Conservation (phyloP, 2,888 invertebrate species). For the Nebria brevicollis region DNA sequence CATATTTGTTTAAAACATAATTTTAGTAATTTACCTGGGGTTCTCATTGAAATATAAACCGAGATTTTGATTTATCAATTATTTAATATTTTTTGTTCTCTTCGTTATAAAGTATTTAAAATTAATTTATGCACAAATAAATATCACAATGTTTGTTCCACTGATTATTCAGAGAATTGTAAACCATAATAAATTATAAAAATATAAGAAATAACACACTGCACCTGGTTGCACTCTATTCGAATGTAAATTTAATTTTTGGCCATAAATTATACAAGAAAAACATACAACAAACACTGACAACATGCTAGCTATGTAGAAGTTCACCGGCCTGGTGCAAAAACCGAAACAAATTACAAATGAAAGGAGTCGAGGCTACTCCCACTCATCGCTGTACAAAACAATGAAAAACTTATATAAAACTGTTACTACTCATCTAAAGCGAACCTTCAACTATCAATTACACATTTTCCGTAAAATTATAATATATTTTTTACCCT, state of each 20-base stretch:
- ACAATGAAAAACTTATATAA: neutral
- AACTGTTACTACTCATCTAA: neutral
- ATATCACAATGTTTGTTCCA: neutral
- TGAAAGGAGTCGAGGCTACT: neutral
- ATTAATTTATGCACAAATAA: neutral
- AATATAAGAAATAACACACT: neutral
- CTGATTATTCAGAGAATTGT: neutral
- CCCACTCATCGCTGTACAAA: neutral
- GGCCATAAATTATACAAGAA: neutral
- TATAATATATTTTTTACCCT: neutral
- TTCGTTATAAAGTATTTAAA: too few relatives aligned
- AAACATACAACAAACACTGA: neutral
- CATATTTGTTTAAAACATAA: too few relatives aligned
- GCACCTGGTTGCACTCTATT: slow-evolving; percentile 1
- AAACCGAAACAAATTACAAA: neutral
- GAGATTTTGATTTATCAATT: too few relatives aligned
- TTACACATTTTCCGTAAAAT: neutral
- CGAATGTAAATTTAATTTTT: slow-evolving; percentile 1
- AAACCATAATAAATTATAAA: neutral
- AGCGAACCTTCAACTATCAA: neutral
- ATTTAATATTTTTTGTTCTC: too few relatives aligned
- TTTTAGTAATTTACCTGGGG: too few relatives aligned
- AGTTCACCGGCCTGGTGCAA: slow-evolving; percentile 1
- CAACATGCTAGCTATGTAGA: neutral
- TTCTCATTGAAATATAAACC: too few relatives aligned